These are phyloP conservation scores for Falco berigora DNA, from an alignment of 2,797 vertebrate species.

Conservation along the genomic window DNA sequence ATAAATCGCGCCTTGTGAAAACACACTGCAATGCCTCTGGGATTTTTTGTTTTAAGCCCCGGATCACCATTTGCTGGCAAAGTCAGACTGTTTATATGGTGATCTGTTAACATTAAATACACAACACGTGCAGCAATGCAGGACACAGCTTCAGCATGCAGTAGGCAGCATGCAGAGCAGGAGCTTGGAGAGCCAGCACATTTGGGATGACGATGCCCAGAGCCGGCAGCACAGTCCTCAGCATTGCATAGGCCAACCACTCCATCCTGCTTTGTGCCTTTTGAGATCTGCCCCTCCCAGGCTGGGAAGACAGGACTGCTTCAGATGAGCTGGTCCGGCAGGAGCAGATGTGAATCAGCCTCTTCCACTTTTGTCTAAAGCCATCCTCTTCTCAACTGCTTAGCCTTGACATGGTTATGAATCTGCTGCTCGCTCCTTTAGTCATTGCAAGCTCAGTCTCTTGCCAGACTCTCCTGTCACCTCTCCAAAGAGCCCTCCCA, in stretches of 20 bases:
- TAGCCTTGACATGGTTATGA: neutral
- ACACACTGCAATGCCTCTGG: neutral
- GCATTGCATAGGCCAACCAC: fast-evolving
- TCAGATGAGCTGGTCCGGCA: neutral
- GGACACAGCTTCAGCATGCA: fast-evolving
- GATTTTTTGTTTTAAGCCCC: constrained; percentile 26
- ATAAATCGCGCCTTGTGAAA: constrained; percentile 26
- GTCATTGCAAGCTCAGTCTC: fast-evolving
- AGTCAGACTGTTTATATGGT: neutral
- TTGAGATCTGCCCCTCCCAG: neutral
- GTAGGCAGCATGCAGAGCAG: neutral
- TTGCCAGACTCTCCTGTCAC: neutral
- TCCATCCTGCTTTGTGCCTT: neutral
- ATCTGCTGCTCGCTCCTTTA: neutral
- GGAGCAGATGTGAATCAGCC: neutral
- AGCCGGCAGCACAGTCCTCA: fast-evolving
- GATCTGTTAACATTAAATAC: constrained; percentile 12
- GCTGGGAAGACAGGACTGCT: neutral
- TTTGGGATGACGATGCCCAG: neutral
- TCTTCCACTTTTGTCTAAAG: neutral
- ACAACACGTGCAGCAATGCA: neutral
- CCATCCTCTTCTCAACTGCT: neutral
- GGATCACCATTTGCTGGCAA: constrained; percentile 23
- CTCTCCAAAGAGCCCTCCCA: neutral
- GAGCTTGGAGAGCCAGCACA: fast-evolving